Evolutionary conservation across 2,797 vertebrate genomes (phyloP), one percentile per base, ranked within the genome.

Genomic region (Mus spretus): DNA sequence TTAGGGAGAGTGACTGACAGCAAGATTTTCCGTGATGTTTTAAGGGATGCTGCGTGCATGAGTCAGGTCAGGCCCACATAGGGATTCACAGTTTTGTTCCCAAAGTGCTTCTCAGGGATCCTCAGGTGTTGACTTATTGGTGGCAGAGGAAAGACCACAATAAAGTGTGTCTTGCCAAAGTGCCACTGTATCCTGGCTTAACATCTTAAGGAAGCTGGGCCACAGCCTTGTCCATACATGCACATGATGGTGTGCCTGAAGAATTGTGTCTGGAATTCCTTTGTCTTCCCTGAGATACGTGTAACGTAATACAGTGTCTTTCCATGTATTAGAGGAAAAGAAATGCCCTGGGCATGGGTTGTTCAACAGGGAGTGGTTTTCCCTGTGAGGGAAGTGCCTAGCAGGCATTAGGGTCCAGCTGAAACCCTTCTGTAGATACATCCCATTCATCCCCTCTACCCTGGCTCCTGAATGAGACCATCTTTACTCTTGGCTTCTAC

Each of bases 31-130:
- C 47, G 15, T 19, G 11, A 44, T 65, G 61, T 65, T 84, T 3
- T 47, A 31, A 31, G 6, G 26, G 6, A 15, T 44, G 1, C 8
- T 88, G 3, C 3, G 1, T 88, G 3, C 3, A 1, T 20, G 15
- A 7, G 3, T 20, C 44, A 77, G 31, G 55, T 14, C 5, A n/a
- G n/a, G 14, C 31, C 20, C 6, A 65, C 1, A 0, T 3, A 40
- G 1, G 5, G 3, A 9, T 13, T 67, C 12, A 0, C 1, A 12
- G 34, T 61, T 0, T 0, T 1, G 1, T 89, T 13, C 4, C 28
- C 6, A 24, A 24, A 19, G 26, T 20, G 47, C 63, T 82, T 37
- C 26, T 61, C 15, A 79, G 3, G 6, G 28, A 40, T 59, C 7
- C 31, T 65, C 44, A 65, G 57, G 3, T 28, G 17, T 20, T 9